phyloP scores from a whole-genome alignment of 2,888 invertebrate species.

The Sinelater perroti region DNA sequence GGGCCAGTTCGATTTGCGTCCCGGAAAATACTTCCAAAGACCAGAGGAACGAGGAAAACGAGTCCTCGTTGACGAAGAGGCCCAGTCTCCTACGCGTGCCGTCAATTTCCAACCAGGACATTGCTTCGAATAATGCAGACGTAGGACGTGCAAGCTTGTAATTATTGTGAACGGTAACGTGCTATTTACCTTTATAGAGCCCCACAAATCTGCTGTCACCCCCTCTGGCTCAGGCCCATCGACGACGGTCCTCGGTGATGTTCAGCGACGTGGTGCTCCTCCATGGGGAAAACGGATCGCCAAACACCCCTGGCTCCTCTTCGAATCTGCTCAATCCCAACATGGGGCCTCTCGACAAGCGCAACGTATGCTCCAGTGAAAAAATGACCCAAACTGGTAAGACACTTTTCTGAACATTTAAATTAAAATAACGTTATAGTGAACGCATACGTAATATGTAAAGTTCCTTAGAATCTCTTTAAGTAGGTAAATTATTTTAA shows the following conservation, averaged over 20 bases:
- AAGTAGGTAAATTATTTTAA: too few species aligned
- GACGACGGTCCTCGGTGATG: conserved; percentile 86
- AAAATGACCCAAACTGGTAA: conserved; percentile 88
- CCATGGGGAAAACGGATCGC: conserved; percentile 65
- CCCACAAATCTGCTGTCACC: conserved; percentile 78
- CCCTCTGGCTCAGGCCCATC: conserved; percentile 73
- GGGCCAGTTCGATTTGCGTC: conserved; percentile 55
- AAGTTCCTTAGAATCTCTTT: too few species aligned
- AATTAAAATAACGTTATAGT: too few species aligned
- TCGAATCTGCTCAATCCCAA: conserved; percentile 51
- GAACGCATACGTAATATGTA: too few species aligned
- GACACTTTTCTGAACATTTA: too few species aligned
- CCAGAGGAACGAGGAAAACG: conserved; percentile 41
- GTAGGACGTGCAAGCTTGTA: conserved; percentile 47
- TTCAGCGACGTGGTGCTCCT: conserved; percentile 86
- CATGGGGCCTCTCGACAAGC: conserved; percentile 60
- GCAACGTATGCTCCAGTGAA: conserved; percentile 81
- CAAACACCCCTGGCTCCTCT: conserved; percentile 49
- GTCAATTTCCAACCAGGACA: conserved; percentile 69
- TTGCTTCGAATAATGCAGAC: conserved; percentile 58
- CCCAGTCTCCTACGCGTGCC: conserved; percentile 69
- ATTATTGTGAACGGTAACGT: too few species aligned
- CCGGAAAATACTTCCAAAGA: conserved; percentile 49
- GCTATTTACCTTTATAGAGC: conserved; percentile 64
- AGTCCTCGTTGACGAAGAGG: conserved; percentile 56